Evolutionary conservation across 92 coral and sea anemone species (phyloP).

Genomic region (Actinernus sp.): DNA sequence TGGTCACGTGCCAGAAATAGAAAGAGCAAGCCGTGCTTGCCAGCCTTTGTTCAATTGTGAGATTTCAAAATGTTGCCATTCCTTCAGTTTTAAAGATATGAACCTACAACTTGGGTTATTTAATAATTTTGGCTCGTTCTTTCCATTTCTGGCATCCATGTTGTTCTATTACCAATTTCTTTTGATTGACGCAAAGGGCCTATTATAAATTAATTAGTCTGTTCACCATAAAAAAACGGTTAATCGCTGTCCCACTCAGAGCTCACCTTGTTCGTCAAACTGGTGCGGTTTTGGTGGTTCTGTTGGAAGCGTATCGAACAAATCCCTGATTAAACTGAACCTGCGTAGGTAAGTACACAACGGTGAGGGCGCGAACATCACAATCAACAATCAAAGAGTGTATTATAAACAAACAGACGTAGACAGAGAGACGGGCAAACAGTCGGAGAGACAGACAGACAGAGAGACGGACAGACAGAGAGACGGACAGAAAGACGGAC

Average conservation of each 20-base stretch:
- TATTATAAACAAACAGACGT: neutral
- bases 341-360: conserved; percentile 1
- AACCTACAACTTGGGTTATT: too few species aligned
- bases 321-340: conserved; percentile 56
- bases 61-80: too few species aligned
- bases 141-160: too few species aligned
- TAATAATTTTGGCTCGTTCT: too few species aligned
- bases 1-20: too few species aligned
- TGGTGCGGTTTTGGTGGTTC: conserved; percentile 13
- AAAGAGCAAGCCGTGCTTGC: too few species aligned
- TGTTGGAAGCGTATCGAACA: conserved; percentile 66
- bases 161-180: too few species aligned
- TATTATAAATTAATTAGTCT: too few species aligned
- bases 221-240: neutral
- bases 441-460: neutral
- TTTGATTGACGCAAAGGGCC: too few species aligned
- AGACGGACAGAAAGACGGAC: neutral
- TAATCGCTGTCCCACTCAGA: neutral
- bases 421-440: neutral
- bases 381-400: neutral
- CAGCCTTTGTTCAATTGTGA: too few species aligned
- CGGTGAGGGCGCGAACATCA: neutral
- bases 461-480: neutral
- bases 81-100: too few species aligned
- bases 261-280: neutral